Percentiles rank a stretch among this genome's conserved stretches.
Conservation (phyloP, 2,888 invertebrate genomes). For the Orthosia incerta region DNA sequence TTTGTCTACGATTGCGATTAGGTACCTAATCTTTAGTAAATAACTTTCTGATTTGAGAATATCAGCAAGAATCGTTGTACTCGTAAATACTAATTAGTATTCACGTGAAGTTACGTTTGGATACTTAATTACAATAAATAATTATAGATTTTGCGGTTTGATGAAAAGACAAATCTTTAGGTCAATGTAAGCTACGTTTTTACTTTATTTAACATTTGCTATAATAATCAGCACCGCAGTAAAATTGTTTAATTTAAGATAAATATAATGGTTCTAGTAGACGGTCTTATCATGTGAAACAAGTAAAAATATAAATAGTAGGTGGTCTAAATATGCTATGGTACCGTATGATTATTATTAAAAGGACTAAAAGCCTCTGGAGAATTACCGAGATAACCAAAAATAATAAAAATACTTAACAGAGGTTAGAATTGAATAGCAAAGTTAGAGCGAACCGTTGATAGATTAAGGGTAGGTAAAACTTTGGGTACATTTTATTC, state of each 20-base stretch:
- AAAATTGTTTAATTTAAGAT: conserved; percentile 35
- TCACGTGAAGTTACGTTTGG: too few relatives aligned
- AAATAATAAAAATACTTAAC: too few relatives aligned
- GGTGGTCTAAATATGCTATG: background rate
- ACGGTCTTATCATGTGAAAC: conserved; percentile 31
- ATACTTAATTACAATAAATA: too few relatives aligned
- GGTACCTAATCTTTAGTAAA: background rate
- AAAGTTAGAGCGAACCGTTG: too few relatives aligned
- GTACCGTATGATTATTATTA: too few relatives aligned
- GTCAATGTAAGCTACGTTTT: conserved; percentile 14
- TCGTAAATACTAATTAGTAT: too few relatives aligned
- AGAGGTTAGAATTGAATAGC: too few relatives aligned
- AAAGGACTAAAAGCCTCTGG: too few relatives aligned
- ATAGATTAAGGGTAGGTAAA: too few relatives aligned
- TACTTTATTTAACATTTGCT: background rate
- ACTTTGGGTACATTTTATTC: too few relatives aligned
- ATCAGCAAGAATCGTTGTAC: too few relatives aligned
- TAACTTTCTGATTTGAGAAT: background rate
- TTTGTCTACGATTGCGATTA: background rate
- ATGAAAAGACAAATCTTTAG: background rate
- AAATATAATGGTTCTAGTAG: conserved; percentile 15
- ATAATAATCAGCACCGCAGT: conserved; percentile 15
- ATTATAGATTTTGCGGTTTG: background rate
- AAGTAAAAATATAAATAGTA: background rate
- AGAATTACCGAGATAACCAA: too few relatives aligned